Evolutionary conservation across 2,113 vertebrate genomes (phyloP).

Genomic region (Edolisoma coerulescens): DNA sequence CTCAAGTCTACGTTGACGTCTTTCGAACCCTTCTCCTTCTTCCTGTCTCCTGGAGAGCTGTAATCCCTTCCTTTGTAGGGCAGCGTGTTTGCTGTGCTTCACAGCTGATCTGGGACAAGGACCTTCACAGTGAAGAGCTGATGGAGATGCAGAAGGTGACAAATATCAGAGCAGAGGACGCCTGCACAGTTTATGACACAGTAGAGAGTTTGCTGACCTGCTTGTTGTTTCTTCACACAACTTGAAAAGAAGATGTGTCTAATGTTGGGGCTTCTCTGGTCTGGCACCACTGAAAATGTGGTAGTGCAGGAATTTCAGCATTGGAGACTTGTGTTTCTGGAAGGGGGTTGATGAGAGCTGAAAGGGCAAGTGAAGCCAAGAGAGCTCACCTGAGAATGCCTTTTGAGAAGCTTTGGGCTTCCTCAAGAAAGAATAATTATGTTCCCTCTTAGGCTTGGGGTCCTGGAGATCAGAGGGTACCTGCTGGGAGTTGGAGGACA

Average conservation of each 20-base stretch:
- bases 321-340: background rate
- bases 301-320: background rate
- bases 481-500: background rate
- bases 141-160: background rate
- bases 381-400: background rate
- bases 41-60: slow-evolving; percentile 28
- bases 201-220: background rate
- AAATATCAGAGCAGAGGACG: background rate
- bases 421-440: background rate
- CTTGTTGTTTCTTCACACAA: background rate
- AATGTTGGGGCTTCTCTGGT: background rate
- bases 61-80: slow-evolving; percentile 36
- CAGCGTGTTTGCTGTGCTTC: background rate
- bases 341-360: background rate
- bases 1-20: slow-evolving; percentile 44
- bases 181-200: background rate
- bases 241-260: background rate
- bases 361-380: background rate
- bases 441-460: background rate
- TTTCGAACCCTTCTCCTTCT: slow-evolving; percentile 26
- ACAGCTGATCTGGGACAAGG: background rate
- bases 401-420: background rate
- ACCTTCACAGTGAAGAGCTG: background rate
- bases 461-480: background rate
- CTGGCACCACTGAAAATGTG: background rate